These are phyloP conservation scores for Arrhamphus sclerolepis DNA, from an alignment of 2,797 vertebrate species.

Conservation along the genomic window DNA sequence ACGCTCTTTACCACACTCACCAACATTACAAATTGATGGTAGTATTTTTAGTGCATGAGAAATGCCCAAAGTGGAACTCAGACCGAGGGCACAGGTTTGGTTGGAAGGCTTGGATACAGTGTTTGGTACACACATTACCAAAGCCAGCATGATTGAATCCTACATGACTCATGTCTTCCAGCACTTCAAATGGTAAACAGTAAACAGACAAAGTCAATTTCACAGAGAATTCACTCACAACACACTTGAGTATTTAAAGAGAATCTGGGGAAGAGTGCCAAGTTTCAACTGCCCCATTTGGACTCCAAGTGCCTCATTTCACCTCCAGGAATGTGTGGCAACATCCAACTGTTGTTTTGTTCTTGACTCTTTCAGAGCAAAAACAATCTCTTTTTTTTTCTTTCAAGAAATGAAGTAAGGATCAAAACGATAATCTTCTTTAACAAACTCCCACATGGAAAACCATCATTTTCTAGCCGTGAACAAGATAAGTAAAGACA, in stretches of 20 bases:
- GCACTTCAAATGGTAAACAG: slow-evolving; percentile 49
- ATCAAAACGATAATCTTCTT: background rate
- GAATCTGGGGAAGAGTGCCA: slow-evolving; percentile 41
- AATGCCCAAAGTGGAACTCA: slow-evolving; percentile 8
- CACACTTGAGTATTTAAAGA: slow-evolving; percentile 31
- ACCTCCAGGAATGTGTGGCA: slow-evolving; percentile 55
- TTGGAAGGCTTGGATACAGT: slow-evolving; percentile 39
- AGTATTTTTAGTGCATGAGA: slow-evolving; percentile 25
- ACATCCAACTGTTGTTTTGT: slow-evolving; percentile 36
- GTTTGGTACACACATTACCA: slow-evolving; percentile 51
- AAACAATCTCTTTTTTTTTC: background rate
- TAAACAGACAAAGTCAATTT: slow-evolving; percentile 50
- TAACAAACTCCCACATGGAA: slow-evolving; percentile 11
- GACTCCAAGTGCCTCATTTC: slow-evolving; percentile 21
- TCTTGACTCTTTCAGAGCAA: slow-evolving; percentile 29
- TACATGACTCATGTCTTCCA: slow-evolving; percentile 67
- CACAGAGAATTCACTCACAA: too few relatives aligned
- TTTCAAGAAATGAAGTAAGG: background rate
- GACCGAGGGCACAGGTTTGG: slow-evolving; percentile 37
- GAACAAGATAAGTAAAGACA: slow-evolving; percentile 23
- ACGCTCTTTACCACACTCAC: slow-evolving; percentile 28
- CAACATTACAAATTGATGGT: slow-evolving; percentile 51
- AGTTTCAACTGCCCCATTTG: slow-evolving; percentile 35
- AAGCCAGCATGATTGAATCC: slow-evolving; percentile 32
- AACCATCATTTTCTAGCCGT: slow-evolving; percentile 6